Conservation (phyloP, 2,113 vertebrate species). For the Macaca nemestrina region DNA sequence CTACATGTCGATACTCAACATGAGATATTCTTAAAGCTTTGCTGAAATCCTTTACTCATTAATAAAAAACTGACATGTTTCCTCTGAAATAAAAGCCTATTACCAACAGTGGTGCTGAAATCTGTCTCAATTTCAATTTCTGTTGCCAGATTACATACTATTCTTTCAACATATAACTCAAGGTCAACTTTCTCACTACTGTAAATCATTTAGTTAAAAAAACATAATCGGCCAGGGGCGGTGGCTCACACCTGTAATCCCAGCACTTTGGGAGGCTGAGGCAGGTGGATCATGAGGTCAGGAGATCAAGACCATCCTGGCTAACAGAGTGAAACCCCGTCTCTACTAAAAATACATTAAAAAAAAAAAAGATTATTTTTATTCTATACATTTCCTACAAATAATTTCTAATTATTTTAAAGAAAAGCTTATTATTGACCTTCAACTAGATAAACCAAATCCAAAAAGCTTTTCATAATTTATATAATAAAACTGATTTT, state of each 20-base stretch:
- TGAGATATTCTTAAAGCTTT: constrained; percentile 21
- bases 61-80: neutral
- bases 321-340: too few species aligned
- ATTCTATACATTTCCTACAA: neutral
- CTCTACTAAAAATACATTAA: neutral
- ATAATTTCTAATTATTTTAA: constrained; percentile 16
- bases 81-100: neutral
- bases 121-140: constrained; percentile 3
- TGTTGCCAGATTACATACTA: neutral
- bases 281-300: too few species aligned
- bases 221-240: too few species aligned
- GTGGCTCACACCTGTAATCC: too few species aligned
- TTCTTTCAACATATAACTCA: constrained; percentile 30
- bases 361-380: neutral
- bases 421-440: neutral
- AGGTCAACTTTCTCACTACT: neutral
- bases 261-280: too few species aligned
- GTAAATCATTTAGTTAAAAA: neutral
- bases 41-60: neutral
- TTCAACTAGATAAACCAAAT: constrained; percentile 5
- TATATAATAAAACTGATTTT: neutral
- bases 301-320: too few species aligned
- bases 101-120: neutral
- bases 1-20: neutral
- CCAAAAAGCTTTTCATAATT: constrained; percentile 9